Conservation (phyloP, 2,797 vertebrate species). For the Xiphophorus birchmanni region DNA sequence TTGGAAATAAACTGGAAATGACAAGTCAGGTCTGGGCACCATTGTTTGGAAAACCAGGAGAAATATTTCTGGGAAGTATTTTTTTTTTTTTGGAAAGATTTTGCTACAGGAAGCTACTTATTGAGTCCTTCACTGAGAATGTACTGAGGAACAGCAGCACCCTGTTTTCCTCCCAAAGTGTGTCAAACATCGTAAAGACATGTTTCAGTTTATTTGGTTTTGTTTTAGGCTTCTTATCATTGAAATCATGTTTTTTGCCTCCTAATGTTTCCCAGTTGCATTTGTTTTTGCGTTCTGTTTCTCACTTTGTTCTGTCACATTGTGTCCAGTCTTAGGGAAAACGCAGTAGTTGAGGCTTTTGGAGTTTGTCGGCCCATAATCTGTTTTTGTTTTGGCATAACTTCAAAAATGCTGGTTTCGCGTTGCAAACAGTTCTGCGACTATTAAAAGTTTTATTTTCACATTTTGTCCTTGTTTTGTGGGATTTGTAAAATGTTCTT, state of each 20-base stretch:
- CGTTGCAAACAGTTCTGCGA: slow-evolving; percentile 7
- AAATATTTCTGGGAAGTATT: not conserved
- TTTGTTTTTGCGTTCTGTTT: not conserved
- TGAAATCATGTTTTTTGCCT: not conserved
- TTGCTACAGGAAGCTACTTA: slow-evolving; percentile 5
- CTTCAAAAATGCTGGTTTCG: slow-evolving; percentile 6
- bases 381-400: slow-evolving; percentile 5
- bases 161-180: slow-evolving; percentile 1
- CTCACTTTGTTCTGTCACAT: not conserved
- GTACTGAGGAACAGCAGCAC: slow-evolving; percentile 12
- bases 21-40: slow-evolving; percentile 22
- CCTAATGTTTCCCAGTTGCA: not conserved
- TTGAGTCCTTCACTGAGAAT: slow-evolving; percentile 14
- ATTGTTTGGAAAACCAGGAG: slow-evolving; percentile 26
- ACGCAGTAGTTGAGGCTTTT: not conserved
- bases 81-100: not conserved
- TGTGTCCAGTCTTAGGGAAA: not conserved
- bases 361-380: not conserved
- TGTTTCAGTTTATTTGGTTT: not conserved
- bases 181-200: not conserved
- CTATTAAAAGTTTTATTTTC: not conserved
- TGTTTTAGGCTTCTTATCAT: not conserved
- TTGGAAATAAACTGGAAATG: slow-evolving; percentile 22
- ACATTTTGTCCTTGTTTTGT: not conserved
- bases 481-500: not conserved